Percentiles rank a stretch among this genome's conserved stretches.
phyloP scores from a whole-genome alignment of 2,797 vertebrate genomes.

The Cygnus olor region DNA sequence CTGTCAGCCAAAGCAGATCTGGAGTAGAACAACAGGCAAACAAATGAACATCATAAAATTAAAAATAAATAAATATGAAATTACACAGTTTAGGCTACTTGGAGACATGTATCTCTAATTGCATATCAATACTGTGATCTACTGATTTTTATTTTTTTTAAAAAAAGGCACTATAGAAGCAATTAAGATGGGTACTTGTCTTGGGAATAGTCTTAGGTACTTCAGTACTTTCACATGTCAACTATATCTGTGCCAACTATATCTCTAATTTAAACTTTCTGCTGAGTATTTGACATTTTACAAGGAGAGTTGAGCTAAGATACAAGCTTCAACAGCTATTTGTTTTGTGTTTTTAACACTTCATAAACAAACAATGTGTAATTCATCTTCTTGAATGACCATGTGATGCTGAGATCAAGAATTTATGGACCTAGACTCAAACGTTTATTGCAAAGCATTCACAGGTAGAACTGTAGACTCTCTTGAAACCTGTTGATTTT shows the following conservation, averaged over 20 bases:
- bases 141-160: too few relatives aligned
- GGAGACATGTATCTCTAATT: background rate
- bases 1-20: background rate
- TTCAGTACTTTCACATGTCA: background rate
- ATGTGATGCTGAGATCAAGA: background rate
- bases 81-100: background rate
- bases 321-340: background rate
- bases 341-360: background rate
- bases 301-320: background rate
- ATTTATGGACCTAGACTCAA: background rate
- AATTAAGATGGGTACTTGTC: background rate
- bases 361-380: background rate
- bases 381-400: background rate
- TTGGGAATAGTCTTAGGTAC: background rate
- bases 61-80: background rate
- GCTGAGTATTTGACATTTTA: background rate
- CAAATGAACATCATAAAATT: background rate
- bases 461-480: background rate
- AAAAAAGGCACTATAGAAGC: background rate
- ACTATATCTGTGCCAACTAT: background rate
- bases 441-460: background rate
- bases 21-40: background rate
- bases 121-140: background rate
- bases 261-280: background rate
- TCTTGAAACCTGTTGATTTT: background rate